These are phyloP conservation scores for Chelon auratus DNA, from an alignment of 2,797 vertebrate genomes.

Conservation along the genomic window DNA sequence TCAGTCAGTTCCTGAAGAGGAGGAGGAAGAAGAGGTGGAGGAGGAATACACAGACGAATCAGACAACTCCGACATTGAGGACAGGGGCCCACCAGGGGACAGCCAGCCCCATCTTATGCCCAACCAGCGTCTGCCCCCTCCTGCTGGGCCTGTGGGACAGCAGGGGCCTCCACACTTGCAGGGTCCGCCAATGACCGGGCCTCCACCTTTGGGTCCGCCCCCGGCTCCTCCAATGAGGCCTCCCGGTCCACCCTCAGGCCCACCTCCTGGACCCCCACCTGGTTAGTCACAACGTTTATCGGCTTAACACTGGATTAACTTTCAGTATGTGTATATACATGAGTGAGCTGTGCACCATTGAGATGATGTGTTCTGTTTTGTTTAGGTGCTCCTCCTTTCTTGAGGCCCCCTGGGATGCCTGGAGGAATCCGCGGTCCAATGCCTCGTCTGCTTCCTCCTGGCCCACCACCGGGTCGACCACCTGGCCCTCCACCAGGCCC, in stretches of 20 bases:
- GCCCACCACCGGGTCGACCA: conserved; percentile 92
- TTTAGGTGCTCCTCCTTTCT: conserved; percentile 94
- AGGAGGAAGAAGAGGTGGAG: conserved; percentile 93
- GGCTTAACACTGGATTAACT: not conserved
- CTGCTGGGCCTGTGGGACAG: conserved; percentile 74
- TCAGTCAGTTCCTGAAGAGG: conserved; percentile 95
- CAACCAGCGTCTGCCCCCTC: conserved; percentile 74
- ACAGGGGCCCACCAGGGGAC: conserved; percentile 84
- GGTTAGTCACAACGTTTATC: conserved; percentile 78
- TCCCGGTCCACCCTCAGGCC: conserved; percentile 94
- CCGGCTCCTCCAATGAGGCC: conserved; percentile 95
- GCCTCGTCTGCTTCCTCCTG: conserved; percentile 93
- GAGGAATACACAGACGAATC: conserved; percentile 91
- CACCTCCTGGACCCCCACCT: conserved; percentile 96
- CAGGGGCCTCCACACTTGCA: conserved; percentile 90
- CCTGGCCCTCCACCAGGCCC: conserved; percentile 93
- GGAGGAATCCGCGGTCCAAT: conserved; percentile 91
- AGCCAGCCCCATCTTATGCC: conserved; percentile 65
- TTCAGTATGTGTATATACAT: too few relatives aligned
- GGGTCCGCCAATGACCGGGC: conserved; percentile 93
- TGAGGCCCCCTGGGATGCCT: conserved; percentile 94
- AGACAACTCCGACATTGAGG: conserved; percentile 85
- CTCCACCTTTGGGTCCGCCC: conserved; percentile 94
- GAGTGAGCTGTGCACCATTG: not conserved
- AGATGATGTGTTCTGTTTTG: conserved; percentile 11